Base-by-base conservation (phyloP, 2,113 vertebrate genomes). In the Colaptes auratus region DNA sequence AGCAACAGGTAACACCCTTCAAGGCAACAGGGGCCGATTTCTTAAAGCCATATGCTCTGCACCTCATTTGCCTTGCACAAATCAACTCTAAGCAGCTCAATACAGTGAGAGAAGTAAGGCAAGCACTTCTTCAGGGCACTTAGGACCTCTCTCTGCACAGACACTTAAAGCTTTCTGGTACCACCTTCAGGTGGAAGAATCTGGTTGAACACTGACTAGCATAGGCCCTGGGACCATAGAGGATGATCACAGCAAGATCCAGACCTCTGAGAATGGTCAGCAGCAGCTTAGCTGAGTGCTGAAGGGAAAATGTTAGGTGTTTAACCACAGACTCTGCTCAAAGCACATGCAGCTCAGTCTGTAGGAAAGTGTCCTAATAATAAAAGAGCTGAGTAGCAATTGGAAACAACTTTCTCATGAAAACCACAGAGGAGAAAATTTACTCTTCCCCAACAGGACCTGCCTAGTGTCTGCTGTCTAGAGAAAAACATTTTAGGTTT, bases 1-100 rank as follows among this genome's bases (percentile, higher is more conserved):
- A 92, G 69, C 79, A 89, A n/a, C 50, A 95, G 82, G 89, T 94
- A 96, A 94, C 88, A 86, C 48, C 82, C 73, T 93, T 63, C 46
- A 12, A 93, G 79, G 85, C 75, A 88, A 56, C 0, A 5, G 42
- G 77, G 85, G 9, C 7, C 19, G 15, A 11, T 79, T 82, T 46
- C 79, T 64, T 56, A 77, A 59, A 88, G 64, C 36, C 33, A 6
- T 15, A n/a, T 36, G 56, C 79, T 39, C 52, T 55, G 79, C 42
- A 79, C 67, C 66, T 52, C 33, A 4, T 14, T 18, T 1, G 2
- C 33, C 81, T 58, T n/a, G 21, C 65, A 15, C 55, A 25, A n/a
- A 30, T 8, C 0, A 63, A 46, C 42, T 71, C 15, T 0, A 27
- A 13, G 70, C 6, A 48, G 70, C 60, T 35, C 28, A 10, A 31